A percentile compares a stretch with the other conserved stretches of the same genome.
Conservation (phyloP, 2,888 invertebrate genomes). For the Drosophila yooni region DNA sequence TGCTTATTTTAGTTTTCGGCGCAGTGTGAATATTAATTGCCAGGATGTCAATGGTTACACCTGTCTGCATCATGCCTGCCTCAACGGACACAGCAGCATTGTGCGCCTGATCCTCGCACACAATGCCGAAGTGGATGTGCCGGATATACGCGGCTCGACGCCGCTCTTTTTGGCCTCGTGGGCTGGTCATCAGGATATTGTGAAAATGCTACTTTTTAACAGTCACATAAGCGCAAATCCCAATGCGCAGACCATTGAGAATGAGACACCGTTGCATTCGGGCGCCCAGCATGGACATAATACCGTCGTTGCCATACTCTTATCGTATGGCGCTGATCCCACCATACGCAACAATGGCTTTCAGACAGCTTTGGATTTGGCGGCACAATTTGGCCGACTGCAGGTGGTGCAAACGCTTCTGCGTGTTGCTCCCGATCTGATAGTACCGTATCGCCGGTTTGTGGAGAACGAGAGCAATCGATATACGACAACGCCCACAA, state of each 20-base stretch:
- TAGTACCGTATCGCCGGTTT: constrained; percentile 84
- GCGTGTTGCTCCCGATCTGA: constrained; percentile 91
- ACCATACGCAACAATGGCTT: constrained; percentile 93
- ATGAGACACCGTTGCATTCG: constrained; percentile 96
- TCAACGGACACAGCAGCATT: constrained; percentile 96
- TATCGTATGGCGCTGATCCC: constrained; percentile 94
- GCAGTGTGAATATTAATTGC: constrained; percentile 95
- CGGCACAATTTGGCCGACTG: constrained; percentile 93
- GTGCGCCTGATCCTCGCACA: constrained; percentile 92
- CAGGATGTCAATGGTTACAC: constrained; percentile 97
- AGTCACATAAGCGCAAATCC: constrained; percentile 92
- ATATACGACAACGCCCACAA: constrained; percentile 65
- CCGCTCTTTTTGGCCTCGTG: constrained; percentile 97
- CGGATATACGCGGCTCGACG: constrained; percentile 96
- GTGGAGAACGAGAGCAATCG: constrained; percentile 35
- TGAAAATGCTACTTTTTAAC: constrained; percentile 92
- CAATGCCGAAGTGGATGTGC: constrained; percentile 92
- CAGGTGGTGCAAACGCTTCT: constrained; percentile 95
- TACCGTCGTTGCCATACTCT: constrained; percentile 91
- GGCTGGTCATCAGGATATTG: constrained; percentile 95
- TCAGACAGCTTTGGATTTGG: constrained; percentile 96
- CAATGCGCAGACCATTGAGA: constrained; percentile 88
- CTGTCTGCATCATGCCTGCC: constrained; percentile 95
- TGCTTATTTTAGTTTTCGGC: constrained; percentile 89
- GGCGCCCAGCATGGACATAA: constrained; percentile 97